Evolutionary conservation across 2,113 vertebrate genomes (phyloP), one percentile per base, ranked within the genome.

Genomic region (Turdus rufiventris): DNA sequence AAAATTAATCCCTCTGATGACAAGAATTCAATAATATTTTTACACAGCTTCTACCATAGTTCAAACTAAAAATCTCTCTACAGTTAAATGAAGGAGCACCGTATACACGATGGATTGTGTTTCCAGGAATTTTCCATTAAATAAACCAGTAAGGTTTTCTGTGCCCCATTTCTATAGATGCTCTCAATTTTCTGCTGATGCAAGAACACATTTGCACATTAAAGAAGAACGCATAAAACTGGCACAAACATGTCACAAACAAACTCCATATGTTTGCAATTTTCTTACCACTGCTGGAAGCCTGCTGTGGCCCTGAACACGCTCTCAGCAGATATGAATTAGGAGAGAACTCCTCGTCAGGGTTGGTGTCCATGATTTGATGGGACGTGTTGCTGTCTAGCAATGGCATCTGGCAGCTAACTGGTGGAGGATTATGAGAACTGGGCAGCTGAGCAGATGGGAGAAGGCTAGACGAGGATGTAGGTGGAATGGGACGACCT

Each of bases 401-500:
- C 98, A 99, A 98, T 97, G 99, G 99, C 98, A 99, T 99, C 98
- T 99, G 99, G 98, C 99, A 99, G 94, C 98, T 98, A 91, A 99
- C 99, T 82, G 98, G 98, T 95, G 98, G 98, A 98, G 98, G 98
- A 79, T 99, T 99, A 98, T 98, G 98, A 94, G 99, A 99, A 97
- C 97, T 98, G 93, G 99, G 99, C 97, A 98, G 98, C 91, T 99
- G 99, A 96, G 99, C 98, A 94, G 99, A 99, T 98, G 99, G 99
- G 97, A 99, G 99, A 93, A 99, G 98, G 98, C 99, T 99, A 94
- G 99, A 99, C 97, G 99, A 99, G 95, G 99, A 98, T 98, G 99
- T 99, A 97, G 99, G 99, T 99, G 99, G 99, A 97, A 99, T 98
- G 98, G 99, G 98, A 98, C 99, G 99, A 99, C 99, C 99, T 99